A percentile compares a stretch with the other conserved stretches of the same genome.
These are phyloP conservation scores for Carettochelys insculpta DNA, from an alignment of 2,113 vertebrate species.

Conservation along the genomic window DNA sequence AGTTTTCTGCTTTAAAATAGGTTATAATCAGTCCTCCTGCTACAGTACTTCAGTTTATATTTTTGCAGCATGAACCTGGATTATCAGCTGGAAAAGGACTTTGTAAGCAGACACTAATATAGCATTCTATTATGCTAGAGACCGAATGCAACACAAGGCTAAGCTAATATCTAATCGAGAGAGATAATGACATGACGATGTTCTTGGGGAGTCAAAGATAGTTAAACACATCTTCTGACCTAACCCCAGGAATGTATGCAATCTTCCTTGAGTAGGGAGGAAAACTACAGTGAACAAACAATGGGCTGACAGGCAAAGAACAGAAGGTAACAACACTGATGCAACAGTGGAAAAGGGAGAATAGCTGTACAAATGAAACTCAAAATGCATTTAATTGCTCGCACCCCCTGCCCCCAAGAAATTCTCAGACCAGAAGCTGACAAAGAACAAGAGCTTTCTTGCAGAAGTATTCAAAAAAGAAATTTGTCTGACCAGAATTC, in stretches of 20 bases:
- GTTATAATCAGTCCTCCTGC: no score
- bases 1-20: not conserved
- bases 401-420: no score
- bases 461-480: no score
- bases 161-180: not conserved
- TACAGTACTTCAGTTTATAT: no score
- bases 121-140: not conserved
- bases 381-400: not conserved
- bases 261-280: not conserved
- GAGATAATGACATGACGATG: not conserved
- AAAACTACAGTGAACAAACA: not conserved
- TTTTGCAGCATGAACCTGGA: no score
- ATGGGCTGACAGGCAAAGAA: no score
- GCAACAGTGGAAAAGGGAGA: not conserved
- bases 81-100: not conserved
- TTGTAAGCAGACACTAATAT: not conserved
- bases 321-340: no score
- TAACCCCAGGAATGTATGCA: not conserved
- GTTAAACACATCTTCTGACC: no score
- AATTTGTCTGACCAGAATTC: no score
- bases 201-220: not conserved
- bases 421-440: no score
- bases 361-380: not conserved
- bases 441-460: no score
- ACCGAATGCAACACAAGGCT: not conserved